Percentiles rank a stretch among this genome's conserved stretches.
These are phyloP conservation scores for Scomber scombrus DNA, from an alignment of 2,113 vertebrate genomes.

Conservation along the genomic window DNA sequence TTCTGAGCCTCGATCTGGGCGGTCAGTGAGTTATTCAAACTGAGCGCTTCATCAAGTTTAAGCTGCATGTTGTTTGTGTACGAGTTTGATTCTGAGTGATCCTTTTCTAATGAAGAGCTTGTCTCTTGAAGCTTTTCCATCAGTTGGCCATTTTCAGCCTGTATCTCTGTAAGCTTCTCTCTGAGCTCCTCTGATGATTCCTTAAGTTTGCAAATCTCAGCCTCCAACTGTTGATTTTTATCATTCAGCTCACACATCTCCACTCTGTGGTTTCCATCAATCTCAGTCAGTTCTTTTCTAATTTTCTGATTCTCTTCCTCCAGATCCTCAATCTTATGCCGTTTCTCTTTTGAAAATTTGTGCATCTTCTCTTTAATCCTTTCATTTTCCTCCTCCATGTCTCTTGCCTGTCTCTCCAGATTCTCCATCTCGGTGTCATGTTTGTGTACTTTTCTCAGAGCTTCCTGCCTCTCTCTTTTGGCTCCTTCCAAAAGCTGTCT, in stretches of 20 bases:
- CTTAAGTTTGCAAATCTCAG: slow-evolving; percentile 78
- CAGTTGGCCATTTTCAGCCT: slow-evolving; percentile 81
- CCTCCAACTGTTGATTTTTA: slow-evolving; percentile 79
- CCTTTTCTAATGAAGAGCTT: slow-evolving; percentile 78
- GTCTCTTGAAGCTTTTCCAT: slow-evolving; percentile 75
- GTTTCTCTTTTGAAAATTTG: slow-evolving; percentile 79
- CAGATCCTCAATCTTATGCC: slow-evolving; percentile 79
- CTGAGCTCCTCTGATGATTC: slow-evolving; percentile 78
- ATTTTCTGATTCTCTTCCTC: slow-evolving; percentile 83
- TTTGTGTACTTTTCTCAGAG: slow-evolving; percentile 79
- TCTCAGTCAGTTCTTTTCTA: slow-evolving; percentile 65
- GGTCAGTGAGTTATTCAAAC: slow-evolving; percentile 81
- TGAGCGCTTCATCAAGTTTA: slow-evolving; percentile 79
- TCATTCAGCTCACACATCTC: slow-evolving; percentile 67
- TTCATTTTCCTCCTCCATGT: slow-evolving; percentile 81
- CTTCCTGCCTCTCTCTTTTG: slow-evolving; percentile 88
- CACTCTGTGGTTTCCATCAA: slow-evolving; percentile 70
- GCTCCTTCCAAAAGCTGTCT: slow-evolving; percentile 86
- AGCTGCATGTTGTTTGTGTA: slow-evolving; percentile 80
- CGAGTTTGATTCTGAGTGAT: slow-evolving; percentile 76
- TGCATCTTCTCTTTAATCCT: slow-evolving; percentile 81
- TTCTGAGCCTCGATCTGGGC: slow-evolving; percentile 81
- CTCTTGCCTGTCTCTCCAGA: slow-evolving; percentile 74
- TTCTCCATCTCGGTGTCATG: slow-evolving; percentile 79
- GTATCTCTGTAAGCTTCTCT: slow-evolving; percentile 72